Percentiles rank a stretch among this genome's conserved stretches.
phyloP scores from a whole-genome alignment of 2,797 vertebrate species.

The Pangasius djambal region DNA sequence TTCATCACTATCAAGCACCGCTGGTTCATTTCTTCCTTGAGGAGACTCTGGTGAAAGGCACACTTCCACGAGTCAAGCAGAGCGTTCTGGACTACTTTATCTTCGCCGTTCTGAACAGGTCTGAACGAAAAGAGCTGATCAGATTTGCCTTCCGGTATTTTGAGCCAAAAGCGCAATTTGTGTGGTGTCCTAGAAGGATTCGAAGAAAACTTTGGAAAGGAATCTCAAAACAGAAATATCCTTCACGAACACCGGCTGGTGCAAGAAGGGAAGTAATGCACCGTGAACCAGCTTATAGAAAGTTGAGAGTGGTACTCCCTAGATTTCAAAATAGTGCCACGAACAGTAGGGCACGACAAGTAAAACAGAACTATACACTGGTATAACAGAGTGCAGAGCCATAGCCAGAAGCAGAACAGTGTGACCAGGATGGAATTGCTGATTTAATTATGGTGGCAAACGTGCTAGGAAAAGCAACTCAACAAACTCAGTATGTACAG shows the following conservation, averaged over 20 bases:
- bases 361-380: not conserved
- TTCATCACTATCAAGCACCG: slow-evolving; percentile 79
- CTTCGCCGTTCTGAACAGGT: slow-evolving; percentile 80
- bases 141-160: slow-evolving; percentile 82
- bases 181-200: slow-evolving; percentile 83
- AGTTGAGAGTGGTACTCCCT: fast-evolving
- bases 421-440: not conserved
- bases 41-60: slow-evolving; percentile 76
- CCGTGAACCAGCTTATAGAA: not conserved
- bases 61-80: slow-evolving; percentile 75
- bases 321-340: not conserved
- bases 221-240: no score
- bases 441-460: not conserved
- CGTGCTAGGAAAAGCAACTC: not conserved
- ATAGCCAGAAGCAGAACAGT: not conserved
- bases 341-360: no score
- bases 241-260: not conserved
- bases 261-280: not conserved
- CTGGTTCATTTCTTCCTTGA: slow-evolving; percentile 88
- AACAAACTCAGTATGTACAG: not conserved
- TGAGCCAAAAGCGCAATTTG: slow-evolving; percentile 70
- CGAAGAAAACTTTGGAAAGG: not conserved
- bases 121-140: slow-evolving; percentile 76
- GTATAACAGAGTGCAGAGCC: not conserved
- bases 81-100: slow-evolving; percentile 92